Conservation (phyloP, 1,140 invertebrate genomes). For the Drosophila ficusphila region DNA sequence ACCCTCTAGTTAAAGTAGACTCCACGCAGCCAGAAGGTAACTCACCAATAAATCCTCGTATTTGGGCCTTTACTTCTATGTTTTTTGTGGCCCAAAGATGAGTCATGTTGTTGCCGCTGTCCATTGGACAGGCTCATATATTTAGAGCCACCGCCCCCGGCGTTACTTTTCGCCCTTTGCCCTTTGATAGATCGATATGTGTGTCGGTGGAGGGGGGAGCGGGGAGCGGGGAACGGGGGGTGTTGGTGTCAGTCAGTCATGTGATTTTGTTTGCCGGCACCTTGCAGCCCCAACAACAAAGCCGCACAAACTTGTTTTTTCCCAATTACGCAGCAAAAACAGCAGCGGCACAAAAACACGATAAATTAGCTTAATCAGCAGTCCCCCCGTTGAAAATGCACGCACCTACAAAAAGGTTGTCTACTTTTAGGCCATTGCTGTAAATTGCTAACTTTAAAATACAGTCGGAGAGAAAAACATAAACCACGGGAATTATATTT, state of each 20-base stretch:
- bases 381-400: not conserved
- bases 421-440: conserved; percentile 52
- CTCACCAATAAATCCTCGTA: not conserved
- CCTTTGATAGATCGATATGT: conserved; percentile 65
- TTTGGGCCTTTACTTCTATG: not conserved
- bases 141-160: conserved; percentile 47
- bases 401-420: conserved; percentile 8
- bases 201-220: conserved; percentile 2
- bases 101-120: conserved; percentile 41
- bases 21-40: not conserved
- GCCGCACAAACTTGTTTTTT: conserved; percentile 24
- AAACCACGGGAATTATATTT: too few relatives aligned
- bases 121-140: conserved; percentile 14
- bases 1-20: not conserved
- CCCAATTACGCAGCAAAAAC: conserved; percentile 33
- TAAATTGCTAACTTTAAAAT: conserved; percentile 2
- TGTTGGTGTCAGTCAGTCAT: too few relatives aligned
- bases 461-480: too few relatives aligned
- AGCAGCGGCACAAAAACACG: conserved; percentile 22
- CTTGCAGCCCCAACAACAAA: conserved; percentile 12
- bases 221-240: too few relatives aligned
- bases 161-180: conserved; percentile 22
- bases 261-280: conserved; percentile 32
- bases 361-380: conserved; percentile 43
- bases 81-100: conserved; percentile 6